Evolutionary conservation across 1,140 invertebrate species (phyloP), one percentile per base, ranked within the genome.

Genomic region (Drosophila mayri): DNA sequence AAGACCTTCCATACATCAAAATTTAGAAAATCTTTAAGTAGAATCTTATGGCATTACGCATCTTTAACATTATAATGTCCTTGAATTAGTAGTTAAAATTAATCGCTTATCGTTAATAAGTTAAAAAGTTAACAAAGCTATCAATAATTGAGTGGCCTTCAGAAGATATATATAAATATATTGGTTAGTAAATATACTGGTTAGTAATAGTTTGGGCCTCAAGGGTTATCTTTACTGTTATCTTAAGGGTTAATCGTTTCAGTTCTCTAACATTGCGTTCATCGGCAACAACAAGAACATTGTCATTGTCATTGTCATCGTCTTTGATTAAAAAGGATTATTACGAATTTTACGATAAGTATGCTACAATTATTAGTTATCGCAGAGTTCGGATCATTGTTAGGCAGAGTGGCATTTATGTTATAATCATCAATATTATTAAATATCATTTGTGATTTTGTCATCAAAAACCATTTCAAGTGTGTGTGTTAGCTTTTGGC

Each of bases 381-480:
- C 43, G 64, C 41, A 57, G 32, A 49, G 35, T 25, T 57, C 22
- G 54, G 54, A 66, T 60, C 67, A 73, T 60, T 37, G 41, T 52
- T 64, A 72, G 62, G 59, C 46, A 80, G 62, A 79, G 62, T 46
- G 58, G 65, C 50, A 57, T 44, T 57, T 54, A 58, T 46, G n/a
- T 57, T 54, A 58, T 46, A 20, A 41, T 47, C 59, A 57, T 72
- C 49, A 44, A 44, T 35, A 60, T 44, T 37, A 70, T 50, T 50
- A 50, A 50, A 32, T 50, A 50, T 50, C 49, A 50, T 71, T 72
- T 81, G 73, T 59, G 62, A 58, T 55, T 66, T 78, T 64, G 65
- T 71, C 76, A 77, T 73, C 79, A 83, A 91, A 91, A 91, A 91
- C 90, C 88, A 91, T 91, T 90, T 90, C 85, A 90, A 85, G 85